Base-by-base conservation (phyloP, 2,888 invertebrate genomes). In the Drymonia ruficornis region DNA sequence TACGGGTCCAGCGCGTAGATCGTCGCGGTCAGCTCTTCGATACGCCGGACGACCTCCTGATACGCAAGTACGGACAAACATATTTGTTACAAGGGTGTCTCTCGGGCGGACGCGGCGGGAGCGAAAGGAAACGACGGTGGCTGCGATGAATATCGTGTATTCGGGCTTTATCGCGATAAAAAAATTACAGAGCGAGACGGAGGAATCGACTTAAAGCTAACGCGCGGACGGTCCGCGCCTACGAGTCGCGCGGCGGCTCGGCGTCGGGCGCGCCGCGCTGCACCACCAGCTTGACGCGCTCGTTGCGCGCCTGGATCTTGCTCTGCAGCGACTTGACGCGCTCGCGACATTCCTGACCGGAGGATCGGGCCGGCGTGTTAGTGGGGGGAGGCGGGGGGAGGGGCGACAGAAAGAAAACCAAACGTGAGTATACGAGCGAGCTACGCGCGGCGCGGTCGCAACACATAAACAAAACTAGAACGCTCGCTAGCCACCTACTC, bases 211-310 rank as follows among this genome's bases (percentile, higher is more conserved):
- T 87, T 86, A 85, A 74, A 83, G 73, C 83, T 84, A 83, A 62
- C 7, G 56, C 62, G 67, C 67, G 66, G 70, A 64, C 72, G 74
- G 72, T 63, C 64, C 61, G 67, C 67, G 67, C 72, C 84, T 94
- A 96, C 82, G 95, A 94, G 88, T 96, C 96, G 84, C 81, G 81
- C 63, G 96, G 94, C 83, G 95, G 94, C 79, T 96, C 96, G 84
- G 95, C 94, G 91, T 97, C 96, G 74, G 98, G 97, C 77, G 95
- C 95, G 91, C 97, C 98, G 84, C 97, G 96, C 93, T 97, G 96
- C 86, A 96, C 94, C 81, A 98, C 93, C 76, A 97, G 94, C 91
- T 97, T 98, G 83, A 97, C 96, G 84, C 97, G 96, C 93, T 98
- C 98, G 87, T 95, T 96, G 73, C 97, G 96, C 91, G 97, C 96